These are phyloP conservation scores for Otolemur garnettii DNA, from an alignment of 2,113 vertebrate genomes.

Conservation along the genomic window DNA sequence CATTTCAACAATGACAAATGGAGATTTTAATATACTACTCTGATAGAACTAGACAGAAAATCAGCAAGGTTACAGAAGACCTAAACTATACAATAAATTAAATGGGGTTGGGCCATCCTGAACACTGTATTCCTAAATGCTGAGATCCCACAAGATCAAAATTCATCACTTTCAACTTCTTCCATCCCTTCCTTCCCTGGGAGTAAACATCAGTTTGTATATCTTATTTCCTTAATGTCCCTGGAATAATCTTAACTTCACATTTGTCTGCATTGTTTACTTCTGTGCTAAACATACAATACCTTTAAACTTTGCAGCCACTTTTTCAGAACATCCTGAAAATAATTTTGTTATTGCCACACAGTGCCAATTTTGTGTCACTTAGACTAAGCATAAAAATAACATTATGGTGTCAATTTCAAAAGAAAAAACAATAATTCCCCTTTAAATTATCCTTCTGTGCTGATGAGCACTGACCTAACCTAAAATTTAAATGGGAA, in stretches of 20 bases:
- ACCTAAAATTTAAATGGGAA: conserved; percentile 84
- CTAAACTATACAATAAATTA: neutral
- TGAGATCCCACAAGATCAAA: neutral
- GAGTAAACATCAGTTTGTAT: neutral
- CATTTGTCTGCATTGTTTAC: conserved; percentile 32
- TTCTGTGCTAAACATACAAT: conserved; percentile 73
- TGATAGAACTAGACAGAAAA: neutral
- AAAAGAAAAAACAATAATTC: conserved; percentile 73
- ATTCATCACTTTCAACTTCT: neutral
- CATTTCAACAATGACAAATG: neutral
- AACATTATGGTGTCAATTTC: conserved; percentile 45
- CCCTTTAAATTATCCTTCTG: conserved; percentile 73
- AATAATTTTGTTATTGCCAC: conserved; percentile 64
- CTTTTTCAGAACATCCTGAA: conserved; percentile 46
- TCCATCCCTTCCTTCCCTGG: neutral
- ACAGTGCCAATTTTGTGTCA: conserved; percentile 50
- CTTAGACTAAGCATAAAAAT: conserved; percentile 69
- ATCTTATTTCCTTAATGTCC: conserved; percentile 42
- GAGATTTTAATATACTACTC: neutral
- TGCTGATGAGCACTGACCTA: conserved; percentile 75
- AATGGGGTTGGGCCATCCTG: neutral
- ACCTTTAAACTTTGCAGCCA: conserved; percentile 55
- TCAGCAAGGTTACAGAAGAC: neutral
- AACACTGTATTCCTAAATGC: neutral
- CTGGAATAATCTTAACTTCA: conserved; percentile 61